Evolutionary conservation across 2,888 invertebrate species (phyloP).

Genomic region (Sicus ferrugineus): DNA sequence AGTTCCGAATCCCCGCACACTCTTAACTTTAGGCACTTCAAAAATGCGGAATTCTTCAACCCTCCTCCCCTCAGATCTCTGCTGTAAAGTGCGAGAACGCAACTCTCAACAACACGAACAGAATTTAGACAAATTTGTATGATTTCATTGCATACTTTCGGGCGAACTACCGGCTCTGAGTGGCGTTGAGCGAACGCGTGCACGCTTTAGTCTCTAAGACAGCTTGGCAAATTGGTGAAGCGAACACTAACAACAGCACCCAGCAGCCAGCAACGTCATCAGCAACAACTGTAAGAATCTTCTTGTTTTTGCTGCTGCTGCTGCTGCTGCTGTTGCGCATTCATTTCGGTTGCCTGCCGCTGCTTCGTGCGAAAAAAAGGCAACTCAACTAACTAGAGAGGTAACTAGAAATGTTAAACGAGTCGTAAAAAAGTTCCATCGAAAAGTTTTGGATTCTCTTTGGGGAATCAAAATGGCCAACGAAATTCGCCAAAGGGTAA

Average conservation of each 20-base stretch:
- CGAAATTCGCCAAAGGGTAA: not conserved
- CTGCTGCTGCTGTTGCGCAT: not conserved
- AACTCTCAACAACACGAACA: no score
- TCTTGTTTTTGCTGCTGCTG: slow-evolving; percentile 14
- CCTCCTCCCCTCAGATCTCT: no score
- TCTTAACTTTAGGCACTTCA: no score
- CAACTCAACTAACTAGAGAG: slow-evolving; percentile 17
- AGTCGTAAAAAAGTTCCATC: slow-evolving; percentile 52
- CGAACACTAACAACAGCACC: not conserved
- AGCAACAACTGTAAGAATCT: not conserved
- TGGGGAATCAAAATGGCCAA: not conserved
- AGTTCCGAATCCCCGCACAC: no score
- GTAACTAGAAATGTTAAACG: slow-evolving; percentile 54
- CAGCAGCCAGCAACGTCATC: not conserved
- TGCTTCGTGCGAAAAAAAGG: slow-evolving; percentile 34
- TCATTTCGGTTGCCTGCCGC: slow-evolving; percentile 31
- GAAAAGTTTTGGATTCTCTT: slow-evolving; percentile 38
- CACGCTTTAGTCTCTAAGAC: slow-evolving; percentile 12
- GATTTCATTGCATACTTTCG: not conserved
- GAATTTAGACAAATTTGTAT: not conserved
- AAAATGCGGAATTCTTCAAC: no score
- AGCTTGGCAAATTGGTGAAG: slow-evolving; percentile 1
- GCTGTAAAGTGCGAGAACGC: no score
- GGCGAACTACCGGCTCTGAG: not conserved
- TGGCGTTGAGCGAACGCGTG: not conserved